Evolutionary conservation across 1,140 invertebrate species (phyloP).

Genomic region (Sinonovacula constricta): DNA sequence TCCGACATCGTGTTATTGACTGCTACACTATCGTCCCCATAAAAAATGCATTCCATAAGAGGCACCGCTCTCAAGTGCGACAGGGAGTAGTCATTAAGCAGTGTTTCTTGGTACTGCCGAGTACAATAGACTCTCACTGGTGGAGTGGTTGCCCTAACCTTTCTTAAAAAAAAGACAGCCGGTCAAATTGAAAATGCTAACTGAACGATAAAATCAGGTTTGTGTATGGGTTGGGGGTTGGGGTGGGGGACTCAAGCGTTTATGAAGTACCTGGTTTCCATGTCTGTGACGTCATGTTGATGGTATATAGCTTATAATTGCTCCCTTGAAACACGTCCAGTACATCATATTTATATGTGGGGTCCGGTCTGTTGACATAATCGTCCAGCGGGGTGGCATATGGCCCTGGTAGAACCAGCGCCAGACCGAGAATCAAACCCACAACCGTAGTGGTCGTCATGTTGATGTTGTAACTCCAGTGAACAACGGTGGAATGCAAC

Average conservation of each 20-base stretch:
- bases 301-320: conserved; percentile 63
- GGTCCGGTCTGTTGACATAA: conserved; percentile 62
- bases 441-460: not conserved
- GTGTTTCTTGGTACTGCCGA: no score
- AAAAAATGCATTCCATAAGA: no score
- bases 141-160: no score
- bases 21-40: no score
- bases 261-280: conserved; percentile 67
- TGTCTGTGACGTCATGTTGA: conserved; percentile 74
- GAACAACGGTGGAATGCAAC: not conserved
- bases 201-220: not conserved
- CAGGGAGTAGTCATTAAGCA: no score
- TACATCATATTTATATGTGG: conserved; percentile 60
- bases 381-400: conserved; percentile 66
- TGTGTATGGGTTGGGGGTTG: no score
- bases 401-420: no score
- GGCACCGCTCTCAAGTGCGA: no score
- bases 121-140: no score
- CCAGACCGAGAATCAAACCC: not conserved
- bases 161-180: no score
- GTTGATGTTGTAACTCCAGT: not conserved
- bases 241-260: no score
- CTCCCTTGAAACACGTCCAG: conserved; percentile 53
- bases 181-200: not conserved
- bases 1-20: no score